phyloP scores from a whole-genome alignment of 64 coral and sea anemone genomes.

The Pocillopora damicornis region DNA sequence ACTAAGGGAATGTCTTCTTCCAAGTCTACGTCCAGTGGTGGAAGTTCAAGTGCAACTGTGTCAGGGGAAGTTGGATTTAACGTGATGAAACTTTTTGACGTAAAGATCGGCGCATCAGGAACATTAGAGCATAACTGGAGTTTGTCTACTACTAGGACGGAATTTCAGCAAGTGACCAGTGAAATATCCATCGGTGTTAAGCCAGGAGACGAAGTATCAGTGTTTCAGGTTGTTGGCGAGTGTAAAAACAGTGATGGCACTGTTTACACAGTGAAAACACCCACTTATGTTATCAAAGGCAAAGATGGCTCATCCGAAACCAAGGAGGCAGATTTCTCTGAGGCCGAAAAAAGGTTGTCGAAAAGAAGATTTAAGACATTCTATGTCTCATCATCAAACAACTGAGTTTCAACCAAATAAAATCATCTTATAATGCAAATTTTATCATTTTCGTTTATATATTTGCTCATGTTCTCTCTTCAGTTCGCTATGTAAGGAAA shows the following conservation, averaged over 20 bases:
- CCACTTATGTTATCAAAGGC: neutral
- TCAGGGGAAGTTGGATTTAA: neutral
- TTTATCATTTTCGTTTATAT: no score
- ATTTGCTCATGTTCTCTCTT: no score
- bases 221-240: slow-evolving; percentile 20
- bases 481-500: no score
- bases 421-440: no score
- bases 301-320: neutral
- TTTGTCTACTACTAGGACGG: neutral
- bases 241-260: slow-evolving; percentile 25
- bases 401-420: no score
- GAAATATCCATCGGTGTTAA: slow-evolving; percentile 1
- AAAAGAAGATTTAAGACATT: neutral
- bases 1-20: slow-evolving; percentile 8
- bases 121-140: slow-evolving; percentile 8
- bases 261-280: slow-evolving; percentile 15
- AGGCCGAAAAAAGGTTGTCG: neutral
- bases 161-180: neutral
- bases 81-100: neutral
- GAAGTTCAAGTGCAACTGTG: neutral
- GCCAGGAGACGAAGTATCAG: neutral
- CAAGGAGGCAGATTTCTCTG: neutral
- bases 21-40: neutral
- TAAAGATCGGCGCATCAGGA: neutral
- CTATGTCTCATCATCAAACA: no score